These are phyloP conservation scores for Thalassophryne amazonica DNA, from an alignment of 2,797 vertebrate species.

Conservation along the genomic window DNA sequence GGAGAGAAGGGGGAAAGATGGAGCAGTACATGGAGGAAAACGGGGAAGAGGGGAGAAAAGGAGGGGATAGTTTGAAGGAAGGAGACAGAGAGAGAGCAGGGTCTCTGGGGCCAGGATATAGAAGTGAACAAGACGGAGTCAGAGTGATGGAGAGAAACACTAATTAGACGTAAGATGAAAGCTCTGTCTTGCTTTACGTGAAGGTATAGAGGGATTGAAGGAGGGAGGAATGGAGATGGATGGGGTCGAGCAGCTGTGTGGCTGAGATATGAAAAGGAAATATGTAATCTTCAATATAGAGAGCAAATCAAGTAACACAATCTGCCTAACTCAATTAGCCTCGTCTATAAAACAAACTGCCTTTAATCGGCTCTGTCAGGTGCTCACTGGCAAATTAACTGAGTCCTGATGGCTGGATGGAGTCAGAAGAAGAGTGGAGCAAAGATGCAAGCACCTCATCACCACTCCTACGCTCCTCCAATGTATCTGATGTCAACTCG, in stretches of 20 bases:
- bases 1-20: slow-evolving; percentile 46
- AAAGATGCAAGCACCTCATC: slow-evolving; percentile 27
- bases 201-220: slow-evolving; percentile 22
- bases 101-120: slow-evolving; percentile 65
- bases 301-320: slow-evolving; percentile 48
- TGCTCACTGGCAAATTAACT: slow-evolving; percentile 47
- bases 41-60: slow-evolving; percentile 28
- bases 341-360: slow-evolving; percentile 74
- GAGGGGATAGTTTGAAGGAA: slow-evolving; percentile 58
- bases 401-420: slow-evolving; percentile 33
- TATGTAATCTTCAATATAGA: slow-evolving; percentile 65
- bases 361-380: slow-evolving; percentile 68
- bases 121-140: slow-evolving; percentile 43
- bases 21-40: slow-evolving; percentile 49
- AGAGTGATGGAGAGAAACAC: slow-evolving; percentile 65
- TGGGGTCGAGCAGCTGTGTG: slow-evolving; percentile 55
- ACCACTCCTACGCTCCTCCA: slow-evolving; percentile 13
- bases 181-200: slow-evolving; percentile 46
- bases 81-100: slow-evolving; percentile 40
- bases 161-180: slow-evolving; percentile 68
- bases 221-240: slow-evolving; percentile 62
- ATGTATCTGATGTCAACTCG: slow-evolving; percentile 37
- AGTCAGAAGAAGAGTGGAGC: not conserved
- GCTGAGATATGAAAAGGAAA: slow-evolving; percentile 70
- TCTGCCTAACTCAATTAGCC: slow-evolving; percentile 76